Percentiles rank a stretch among this genome's conserved stretches.
These are phyloP conservation scores for Diarsia rubi DNA, from an alignment of 2,888 invertebrate species.

Conservation along the genomic window DNA sequence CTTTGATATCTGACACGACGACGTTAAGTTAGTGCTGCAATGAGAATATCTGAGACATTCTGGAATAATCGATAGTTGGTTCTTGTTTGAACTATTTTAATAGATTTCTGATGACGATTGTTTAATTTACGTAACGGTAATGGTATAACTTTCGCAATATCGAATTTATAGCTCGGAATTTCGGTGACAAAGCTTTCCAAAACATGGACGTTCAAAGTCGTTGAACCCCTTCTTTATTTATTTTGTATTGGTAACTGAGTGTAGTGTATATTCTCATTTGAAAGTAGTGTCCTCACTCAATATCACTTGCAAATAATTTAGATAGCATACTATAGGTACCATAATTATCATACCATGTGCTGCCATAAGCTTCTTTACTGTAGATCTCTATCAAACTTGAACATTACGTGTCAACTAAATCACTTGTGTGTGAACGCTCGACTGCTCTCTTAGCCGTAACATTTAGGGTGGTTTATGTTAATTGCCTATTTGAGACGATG, in stretches of 20 bases:
- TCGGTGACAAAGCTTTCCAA: not conserved
- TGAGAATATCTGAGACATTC: conserved; percentile 15
- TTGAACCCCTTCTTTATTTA: not conserved
- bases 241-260: too few relatives aligned
- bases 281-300: not conserved
- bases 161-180: not conserved
- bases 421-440: conserved; percentile 11
- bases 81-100: not conserved
- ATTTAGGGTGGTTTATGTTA: conserved; percentile 58
- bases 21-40: conserved; percentile 25
- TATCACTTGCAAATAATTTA: not conserved
- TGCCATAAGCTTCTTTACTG: too few relatives aligned
- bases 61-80: not conserved
- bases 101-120: not conserved
- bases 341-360: not conserved
- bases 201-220: not conserved
- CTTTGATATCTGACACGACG: conserved; percentile 38
- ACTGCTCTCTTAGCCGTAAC: conserved; percentile 31
- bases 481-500: conserved; percentile 32
- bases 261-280: not conserved
- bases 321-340: not conserved
- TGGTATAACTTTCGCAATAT: conserved; percentile 8
- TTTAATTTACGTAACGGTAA: not conserved
- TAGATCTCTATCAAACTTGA: conserved; percentile 1
- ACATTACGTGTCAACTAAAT: conserved; percentile 8